These are phyloP conservation scores for Mizuhopecten yessoensis DNA, from an alignment of 1,140 invertebrate genomes.

Conservation along the genomic window DNA sequence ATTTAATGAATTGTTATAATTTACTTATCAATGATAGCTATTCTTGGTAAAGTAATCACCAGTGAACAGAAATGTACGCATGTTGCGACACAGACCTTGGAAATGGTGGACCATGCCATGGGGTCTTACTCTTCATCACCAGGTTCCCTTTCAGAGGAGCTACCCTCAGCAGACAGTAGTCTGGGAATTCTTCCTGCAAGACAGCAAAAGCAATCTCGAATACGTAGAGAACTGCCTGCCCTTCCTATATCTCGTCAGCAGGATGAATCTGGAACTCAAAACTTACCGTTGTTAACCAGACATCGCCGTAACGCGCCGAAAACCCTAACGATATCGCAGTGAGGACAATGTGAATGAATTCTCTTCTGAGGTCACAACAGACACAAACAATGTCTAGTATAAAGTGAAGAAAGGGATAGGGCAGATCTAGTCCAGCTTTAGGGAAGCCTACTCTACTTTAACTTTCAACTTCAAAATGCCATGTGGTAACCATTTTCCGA, in stretches of 20 bases:
- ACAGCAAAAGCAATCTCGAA: neutral
- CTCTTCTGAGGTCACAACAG: too few relatives aligned
- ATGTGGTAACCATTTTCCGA: neutral
- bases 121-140: neutral
- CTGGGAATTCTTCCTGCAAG: neutral
- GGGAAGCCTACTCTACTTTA: too few relatives aligned
- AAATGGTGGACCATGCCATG: too few relatives aligned
- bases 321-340: neutral
- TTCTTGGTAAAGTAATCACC: conserved; percentile 41
- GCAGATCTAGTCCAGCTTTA: too few relatives aligned
- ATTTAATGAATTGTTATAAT: too few relatives aligned
- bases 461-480: neutral
- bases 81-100: neutral
- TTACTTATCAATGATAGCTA: too few relatives aligned
- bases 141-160: too few relatives aligned
- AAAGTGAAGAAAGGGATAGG: neutral
- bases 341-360: neutral
- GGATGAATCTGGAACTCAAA: too few relatives aligned
- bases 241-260: too few relatives aligned
- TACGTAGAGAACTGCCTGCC: neutral
- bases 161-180: neutral
- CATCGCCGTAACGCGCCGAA: neutral
- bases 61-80: conserved; percentile 5
- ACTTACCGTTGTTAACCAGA: neutral
- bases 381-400: neutral